A percentile compares a stretch with the other conserved stretches of the same genome.
These are phyloP conservation scores for Esox niger DNA, from an alignment of 2,113 vertebrate genomes.

Conservation along the genomic window DNA sequence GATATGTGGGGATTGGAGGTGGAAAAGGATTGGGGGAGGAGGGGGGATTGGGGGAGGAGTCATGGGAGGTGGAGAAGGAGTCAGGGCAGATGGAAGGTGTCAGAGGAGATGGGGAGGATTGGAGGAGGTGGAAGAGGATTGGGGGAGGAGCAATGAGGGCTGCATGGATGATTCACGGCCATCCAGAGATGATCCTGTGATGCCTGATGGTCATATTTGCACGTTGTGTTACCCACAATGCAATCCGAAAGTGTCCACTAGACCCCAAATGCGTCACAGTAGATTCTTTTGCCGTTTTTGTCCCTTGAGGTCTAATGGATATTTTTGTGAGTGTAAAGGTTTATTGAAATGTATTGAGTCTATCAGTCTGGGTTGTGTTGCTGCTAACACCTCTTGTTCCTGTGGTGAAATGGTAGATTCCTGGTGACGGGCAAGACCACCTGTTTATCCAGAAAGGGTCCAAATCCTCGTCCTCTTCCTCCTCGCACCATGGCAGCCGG, in stretches of 20 bases:
- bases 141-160: too few species aligned
- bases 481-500: constrained; percentile 87
- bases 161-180: too few species aligned
- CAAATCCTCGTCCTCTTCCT: constrained; percentile 88
- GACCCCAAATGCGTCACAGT: background rate
- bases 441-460: constrained; percentile 89
- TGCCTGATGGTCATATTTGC: background rate
- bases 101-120: too few species aligned
- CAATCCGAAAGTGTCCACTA: background rate
- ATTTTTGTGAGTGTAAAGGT: background rate
- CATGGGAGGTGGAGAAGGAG: too few species aligned
- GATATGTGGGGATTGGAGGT: too few species aligned
- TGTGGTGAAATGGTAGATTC: constrained; percentile 71
- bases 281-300: too few species aligned
- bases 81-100: too few species aligned
- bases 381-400: background rate
- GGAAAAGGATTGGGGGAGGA: too few species aligned
- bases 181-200: background rate
- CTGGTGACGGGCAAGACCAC: constrained; percentile 87
- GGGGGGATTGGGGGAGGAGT: too few species aligned
- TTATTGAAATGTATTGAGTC: background rate
- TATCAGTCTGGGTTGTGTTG: background rate
- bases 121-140: too few species aligned
- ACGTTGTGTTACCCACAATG: background rate
- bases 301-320: background rate